Conservation (phyloP, 2,888 invertebrate species). For the Conus canariensis region DNA sequence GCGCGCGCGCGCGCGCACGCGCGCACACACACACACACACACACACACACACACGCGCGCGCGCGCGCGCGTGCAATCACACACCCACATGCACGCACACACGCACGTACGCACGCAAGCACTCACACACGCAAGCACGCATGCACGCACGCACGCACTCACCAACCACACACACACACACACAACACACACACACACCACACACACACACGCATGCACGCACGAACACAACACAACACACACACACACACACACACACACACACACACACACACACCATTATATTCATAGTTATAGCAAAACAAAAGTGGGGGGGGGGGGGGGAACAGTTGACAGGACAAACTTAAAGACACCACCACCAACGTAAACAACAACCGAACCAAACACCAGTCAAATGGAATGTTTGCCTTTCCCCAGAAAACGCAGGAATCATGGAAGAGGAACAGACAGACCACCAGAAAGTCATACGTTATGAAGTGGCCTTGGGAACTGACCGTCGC, state of each 20-base stretch:
- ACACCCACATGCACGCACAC: no score
- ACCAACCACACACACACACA: neutral
- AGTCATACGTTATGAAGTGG: slow-evolving; percentile 60
- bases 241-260: neutral
- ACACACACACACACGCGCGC: no score
- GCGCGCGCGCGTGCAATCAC: no score
- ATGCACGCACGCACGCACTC: neutral
- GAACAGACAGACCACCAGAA: slow-evolving; percentile 24
- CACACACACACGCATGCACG: neutral
- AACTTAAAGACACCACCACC: neutral
- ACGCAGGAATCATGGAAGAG: slow-evolving; percentile 27
- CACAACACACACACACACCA: neutral
- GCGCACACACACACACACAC: no score
- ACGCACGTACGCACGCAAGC: neutral
- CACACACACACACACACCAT: neutral
- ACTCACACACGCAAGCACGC: neutral
- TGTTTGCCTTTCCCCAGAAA: neutral
- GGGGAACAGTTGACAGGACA: neutral
- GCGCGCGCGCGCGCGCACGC: no score
- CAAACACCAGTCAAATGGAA: neutral
- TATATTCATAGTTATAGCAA: no score
- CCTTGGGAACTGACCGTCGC: slow-evolving; percentile 66
- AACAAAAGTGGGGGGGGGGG: no score
- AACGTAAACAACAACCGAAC: neutral
- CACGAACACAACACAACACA: neutral